Evolutionary conservation across 2,113 vertebrate species (phyloP).

Genomic region (Rhodinocichla rosea): DNA sequence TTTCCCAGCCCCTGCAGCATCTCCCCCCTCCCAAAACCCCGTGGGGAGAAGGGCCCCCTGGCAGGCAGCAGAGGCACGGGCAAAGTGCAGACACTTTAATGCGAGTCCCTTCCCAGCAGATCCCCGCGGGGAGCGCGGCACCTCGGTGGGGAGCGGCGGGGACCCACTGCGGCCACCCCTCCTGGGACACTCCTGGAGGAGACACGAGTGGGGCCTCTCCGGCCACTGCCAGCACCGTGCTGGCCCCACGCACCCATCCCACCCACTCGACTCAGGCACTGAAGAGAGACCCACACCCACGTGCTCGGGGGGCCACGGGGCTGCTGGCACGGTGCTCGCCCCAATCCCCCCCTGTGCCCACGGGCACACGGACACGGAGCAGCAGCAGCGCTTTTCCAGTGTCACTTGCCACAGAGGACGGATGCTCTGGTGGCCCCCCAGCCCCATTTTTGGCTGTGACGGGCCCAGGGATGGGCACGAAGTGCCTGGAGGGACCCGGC

Average conservation of each 20-base stretch:
- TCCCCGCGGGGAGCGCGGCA: background rate
- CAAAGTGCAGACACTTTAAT: conserved; percentile 53
- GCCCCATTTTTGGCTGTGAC: background rate
- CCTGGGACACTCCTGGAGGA: rapidly evolving
- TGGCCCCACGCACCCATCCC: background rate
- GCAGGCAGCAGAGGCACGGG: background rate
- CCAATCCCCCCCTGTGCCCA: rapidly evolving
- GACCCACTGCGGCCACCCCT: rapidly evolving
- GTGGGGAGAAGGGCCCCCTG: background rate
- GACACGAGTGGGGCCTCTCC: background rate
- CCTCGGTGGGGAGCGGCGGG: rapidly evolving
- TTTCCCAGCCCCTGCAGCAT: background rate
- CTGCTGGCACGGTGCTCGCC: background rate
- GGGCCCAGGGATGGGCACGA: background rate
- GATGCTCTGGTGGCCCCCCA: background rate
- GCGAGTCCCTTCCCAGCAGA: conserved; percentile 21
- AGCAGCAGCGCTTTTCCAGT: conserved; percentile 2
- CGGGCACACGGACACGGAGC: background rate
- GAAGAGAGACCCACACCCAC: background rate
- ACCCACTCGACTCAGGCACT: conserved; percentile 33
- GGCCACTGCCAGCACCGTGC: background rate
- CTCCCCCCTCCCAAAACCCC: background rate
- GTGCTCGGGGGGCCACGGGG: background rate
- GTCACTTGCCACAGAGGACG: background rate
- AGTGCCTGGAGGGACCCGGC: background rate